Evolutionary conservation across 2,113 vertebrate species (phyloP), one percentile per base, ranked within the genome.

Genomic region (Ciconia boyciana): DNA sequence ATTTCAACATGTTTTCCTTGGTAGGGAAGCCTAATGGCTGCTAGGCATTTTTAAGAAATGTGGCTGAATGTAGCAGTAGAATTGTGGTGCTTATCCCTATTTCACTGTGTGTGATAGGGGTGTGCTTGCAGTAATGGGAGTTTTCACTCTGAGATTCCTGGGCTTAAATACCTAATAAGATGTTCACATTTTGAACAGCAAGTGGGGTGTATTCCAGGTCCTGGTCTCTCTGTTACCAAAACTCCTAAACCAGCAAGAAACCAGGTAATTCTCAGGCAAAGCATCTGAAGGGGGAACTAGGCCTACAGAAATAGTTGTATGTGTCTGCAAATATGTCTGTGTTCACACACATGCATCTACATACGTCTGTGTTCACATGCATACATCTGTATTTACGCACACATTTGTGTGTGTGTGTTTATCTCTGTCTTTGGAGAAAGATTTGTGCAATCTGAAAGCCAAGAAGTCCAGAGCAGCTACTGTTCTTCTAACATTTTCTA

Each of bases 281-380:
- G 34, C 65, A 36, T 36, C 55, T 14, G 1, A 52, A 77, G 44
- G 15, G 31, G 26, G 39, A 81, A 6, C 49, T 17, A 31, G 18
- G 66, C 28, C 76, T 43, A 0, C 0, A 60, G 85, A 49, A 51
- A 17, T 22, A 21, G 51, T 34, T 52, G 29, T 57, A 5, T 6
- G 9, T 44, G 71, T 34, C 6, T 60, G 6, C 10, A 16, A 2
- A 21, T 34, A 31, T 1, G 4, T 13, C 31, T 60, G 51, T 4
- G 2, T 68, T 61, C 21, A 44, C 24, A 26, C 2, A 2, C 3
- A 0, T 29, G 9, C 8, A 11, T 14, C 32, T 19, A 3, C 12
- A 6, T 21, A 11, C 6, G 3, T 13, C 19, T n/a, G 20, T 60
- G 78, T 21, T 72, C 36, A 39, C 22, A 2, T 2, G 8, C 55